These are phyloP conservation scores for Listronotus oregonensis DNA, from an alignment of 1,140 invertebrate species.

Conservation along the genomic window DNA sequence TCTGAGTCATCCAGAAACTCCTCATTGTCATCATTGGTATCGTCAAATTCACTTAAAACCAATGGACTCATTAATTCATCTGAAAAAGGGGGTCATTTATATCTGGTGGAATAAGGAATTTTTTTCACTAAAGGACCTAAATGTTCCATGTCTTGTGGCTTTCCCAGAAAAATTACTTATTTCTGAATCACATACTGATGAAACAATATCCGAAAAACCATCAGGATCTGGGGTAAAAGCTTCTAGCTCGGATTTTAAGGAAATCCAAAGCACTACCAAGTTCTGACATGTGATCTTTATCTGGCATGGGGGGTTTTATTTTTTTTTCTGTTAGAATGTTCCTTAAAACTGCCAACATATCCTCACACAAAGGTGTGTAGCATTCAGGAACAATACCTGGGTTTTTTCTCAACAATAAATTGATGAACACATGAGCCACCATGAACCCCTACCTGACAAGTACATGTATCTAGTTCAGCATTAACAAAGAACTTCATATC, in stretches of 20 bases:
- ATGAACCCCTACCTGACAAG: constrained; percentile 18
- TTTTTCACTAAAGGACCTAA: constrained; percentile 4
- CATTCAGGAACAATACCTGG: constrained; percentile 19
- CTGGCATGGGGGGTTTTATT: background rate
- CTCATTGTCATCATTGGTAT: constrained; percentile 7
- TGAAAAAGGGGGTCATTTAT: background rate
- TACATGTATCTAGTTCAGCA: constrained; percentile 24
- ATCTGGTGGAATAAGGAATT: background rate
- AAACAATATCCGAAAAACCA: too few species aligned
- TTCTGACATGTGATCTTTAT: background rate
- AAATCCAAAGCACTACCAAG: background rate
- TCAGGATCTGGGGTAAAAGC: background rate
- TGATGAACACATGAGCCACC: constrained; percentile 21
- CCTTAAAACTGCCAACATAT: constrained; percentile 10
- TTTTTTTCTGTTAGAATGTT: constrained; percentile 9
- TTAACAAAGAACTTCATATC: constrained; percentile 18
- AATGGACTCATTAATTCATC: constrained; percentile 1
- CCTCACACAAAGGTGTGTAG: constrained; percentile 13
- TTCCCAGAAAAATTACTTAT: background rate
- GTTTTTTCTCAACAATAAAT: constrained; percentile 19
- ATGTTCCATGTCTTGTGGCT: constrained; percentile 1
- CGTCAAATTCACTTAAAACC: constrained; percentile 4
- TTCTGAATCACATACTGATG: background rate
- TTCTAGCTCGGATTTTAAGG: constrained; percentile 1
- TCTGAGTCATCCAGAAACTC: background rate